Percentiles rank a stretch among this genome's conserved stretches.
Evolutionary conservation across 1,140 invertebrate genomes (phyloP).

Genomic region (Drosophila elegans): DNA sequence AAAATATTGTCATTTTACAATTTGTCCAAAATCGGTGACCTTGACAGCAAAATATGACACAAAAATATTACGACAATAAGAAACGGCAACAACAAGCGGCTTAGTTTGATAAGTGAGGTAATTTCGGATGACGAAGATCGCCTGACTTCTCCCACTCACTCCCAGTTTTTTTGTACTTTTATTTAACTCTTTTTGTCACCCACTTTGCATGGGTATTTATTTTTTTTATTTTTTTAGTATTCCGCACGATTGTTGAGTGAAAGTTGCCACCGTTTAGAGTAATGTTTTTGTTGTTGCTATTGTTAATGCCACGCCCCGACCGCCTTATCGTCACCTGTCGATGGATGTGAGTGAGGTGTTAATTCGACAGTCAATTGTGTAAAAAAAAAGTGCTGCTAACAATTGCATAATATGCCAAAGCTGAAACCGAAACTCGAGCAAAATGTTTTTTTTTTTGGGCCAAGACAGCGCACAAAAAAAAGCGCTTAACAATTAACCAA

Average conservation of each 20-base stretch:
- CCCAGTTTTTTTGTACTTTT: constrained; percentile 6
- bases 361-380: constrained; percentile 69
- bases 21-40: constrained; percentile 44
- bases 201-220: constrained; percentile 43
- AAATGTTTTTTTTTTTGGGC: constrained; percentile 34
- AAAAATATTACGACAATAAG: constrained; percentile 54
- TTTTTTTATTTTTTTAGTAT: constrained; percentile 62
- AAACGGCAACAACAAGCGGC: constrained; percentile 7
- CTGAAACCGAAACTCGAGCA: constrained; percentile 50
- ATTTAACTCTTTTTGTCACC: constrained; percentile 33
- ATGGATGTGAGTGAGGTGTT: constrained; percentile 77
- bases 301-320: constrained; percentile 58
- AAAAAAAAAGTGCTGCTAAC: constrained; percentile 16
- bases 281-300: constrained; percentile 11
- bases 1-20: neutral
- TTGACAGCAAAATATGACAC: constrained; percentile 69
- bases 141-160: constrained; percentile 37
- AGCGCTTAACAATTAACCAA: constrained; percentile 28
- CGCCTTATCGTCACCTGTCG: constrained; percentile 45
- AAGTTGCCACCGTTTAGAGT: constrained; percentile 76
- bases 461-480: constrained; percentile 7
- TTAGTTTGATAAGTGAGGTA: constrained; percentile 47
- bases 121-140: constrained; percentile 73
- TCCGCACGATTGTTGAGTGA: constrained; percentile 75
- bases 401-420: constrained; percentile 43